These are phyloP conservation scores for Leucophenga maculata DNA, from an alignment of 2,888 invertebrate genomes.

Conservation along the genomic window DNA sequence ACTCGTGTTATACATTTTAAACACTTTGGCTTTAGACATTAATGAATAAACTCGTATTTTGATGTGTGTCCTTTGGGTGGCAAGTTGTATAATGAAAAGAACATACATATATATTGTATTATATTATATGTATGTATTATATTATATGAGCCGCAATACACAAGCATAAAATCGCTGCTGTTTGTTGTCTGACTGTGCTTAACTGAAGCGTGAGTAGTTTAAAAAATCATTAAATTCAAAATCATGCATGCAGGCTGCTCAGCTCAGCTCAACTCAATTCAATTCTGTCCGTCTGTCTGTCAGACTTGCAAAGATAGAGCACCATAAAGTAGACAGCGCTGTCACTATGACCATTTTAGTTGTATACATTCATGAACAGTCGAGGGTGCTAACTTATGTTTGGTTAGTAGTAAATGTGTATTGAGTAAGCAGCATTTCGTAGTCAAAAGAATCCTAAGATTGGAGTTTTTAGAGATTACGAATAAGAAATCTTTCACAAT, in stretches of 20 bases:
- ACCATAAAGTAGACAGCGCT: not conserved
- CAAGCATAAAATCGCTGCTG: not conserved
- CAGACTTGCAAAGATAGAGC: not conserved
- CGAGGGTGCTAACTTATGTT: too few relatives aligned
- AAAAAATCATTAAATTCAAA: constrained; percentile 57
- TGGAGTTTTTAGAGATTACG: too few relatives aligned
- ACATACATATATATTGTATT: too few relatives aligned
- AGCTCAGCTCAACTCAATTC: constrained; percentile 6
- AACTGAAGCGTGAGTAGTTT: constrained; percentile 49
- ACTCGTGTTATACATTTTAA: constrained; percentile 56
- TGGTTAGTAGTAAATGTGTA: too few relatives aligned
- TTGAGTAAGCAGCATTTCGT: too few relatives aligned
- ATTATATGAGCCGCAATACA: too few relatives aligned
- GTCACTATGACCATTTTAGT: not conserved
- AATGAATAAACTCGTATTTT: constrained; percentile 55
- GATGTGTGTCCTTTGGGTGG: constrained; percentile 17
- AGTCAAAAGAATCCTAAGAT: too few relatives aligned
- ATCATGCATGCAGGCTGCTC: constrained; percentile 23
- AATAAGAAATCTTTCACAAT: too few relatives aligned
- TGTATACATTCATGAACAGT: not conserved
- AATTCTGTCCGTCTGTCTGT: not conserved
- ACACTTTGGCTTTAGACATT: constrained; percentile 57
- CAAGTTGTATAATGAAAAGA: too few relatives aligned
- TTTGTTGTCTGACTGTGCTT: not conserved
- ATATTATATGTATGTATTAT: too few relatives aligned